A percentile compares a stretch with the other conserved stretches of the same genome.
Conservation (phyloP, 2,797 vertebrate species). For the Podargus strigoides region DNA sequence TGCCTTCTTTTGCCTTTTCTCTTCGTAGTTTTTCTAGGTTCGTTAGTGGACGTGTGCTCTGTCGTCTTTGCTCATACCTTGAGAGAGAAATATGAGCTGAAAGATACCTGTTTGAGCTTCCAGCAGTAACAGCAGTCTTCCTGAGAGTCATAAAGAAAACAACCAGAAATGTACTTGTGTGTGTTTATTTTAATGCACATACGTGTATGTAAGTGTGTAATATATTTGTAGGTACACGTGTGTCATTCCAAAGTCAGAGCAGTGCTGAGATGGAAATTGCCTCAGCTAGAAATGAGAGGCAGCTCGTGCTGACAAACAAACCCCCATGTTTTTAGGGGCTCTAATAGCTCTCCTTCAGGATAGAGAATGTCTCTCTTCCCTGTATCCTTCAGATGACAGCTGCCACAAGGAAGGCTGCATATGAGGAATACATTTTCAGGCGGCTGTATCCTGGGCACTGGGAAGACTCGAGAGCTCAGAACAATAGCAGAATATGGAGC, state of each 20-base stretch:
- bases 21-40: neutral
- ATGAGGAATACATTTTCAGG: neutral
- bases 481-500: constrained; percentile 34
- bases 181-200: neutral
- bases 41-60: neutral
- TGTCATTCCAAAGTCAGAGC: neutral
- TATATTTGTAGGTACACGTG: neutral
- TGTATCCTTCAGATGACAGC: neutral
- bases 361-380: neutral
- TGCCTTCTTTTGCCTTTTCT: neutral
- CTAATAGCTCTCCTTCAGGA: neutral
- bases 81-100: neutral
- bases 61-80: neutral
- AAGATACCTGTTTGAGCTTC: neutral
- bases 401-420: neutral
- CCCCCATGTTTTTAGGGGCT: neutral
- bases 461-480: neutral
- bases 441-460: neutral
- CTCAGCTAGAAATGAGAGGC: neutral
- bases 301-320: neutral
- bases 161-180: neutral
- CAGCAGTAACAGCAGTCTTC: neutral
- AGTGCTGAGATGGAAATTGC: neutral
- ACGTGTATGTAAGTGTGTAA: neutral
- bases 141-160: neutral